Percentiles rank a stretch among this genome's conserved stretches.
These are phyloP conservation scores for Macrotis lagotis DNA, from an alignment of 2,113 vertebrate species.

Conservation along the genomic window DNA sequence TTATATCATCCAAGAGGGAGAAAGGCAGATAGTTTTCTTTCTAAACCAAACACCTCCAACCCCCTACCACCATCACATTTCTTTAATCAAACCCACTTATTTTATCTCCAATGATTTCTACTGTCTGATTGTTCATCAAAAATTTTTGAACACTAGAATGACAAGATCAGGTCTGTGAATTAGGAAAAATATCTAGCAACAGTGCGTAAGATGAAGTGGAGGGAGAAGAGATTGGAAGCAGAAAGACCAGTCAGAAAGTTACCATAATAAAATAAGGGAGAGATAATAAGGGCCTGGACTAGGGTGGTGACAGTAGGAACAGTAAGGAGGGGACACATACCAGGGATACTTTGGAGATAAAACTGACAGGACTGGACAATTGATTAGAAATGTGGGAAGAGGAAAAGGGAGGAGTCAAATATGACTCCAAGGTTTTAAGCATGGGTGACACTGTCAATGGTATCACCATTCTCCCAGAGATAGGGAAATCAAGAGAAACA, in stretches of 20 bases:
- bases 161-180: neutral
- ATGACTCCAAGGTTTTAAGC: neutral
- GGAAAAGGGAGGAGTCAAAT: neutral
- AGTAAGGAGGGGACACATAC: neutral
- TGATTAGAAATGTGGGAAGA: neutral
- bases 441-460: neutral
- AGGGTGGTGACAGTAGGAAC: neutral
- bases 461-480: neutral
- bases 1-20: neutral
- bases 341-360: neutral
- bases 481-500: neutral
- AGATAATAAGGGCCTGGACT: neutral
- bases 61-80: neutral
- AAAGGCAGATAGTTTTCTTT: neutral
- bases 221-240: neutral
- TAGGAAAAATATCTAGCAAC: neutral
- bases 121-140: neutral
- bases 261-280: neutral
- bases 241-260: neutral
- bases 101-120: neutral
- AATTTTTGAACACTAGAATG: neutral
- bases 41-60: neutral
- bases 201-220: neutral
- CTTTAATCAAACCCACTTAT: neutral
- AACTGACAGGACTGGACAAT: neutral